Base-by-base conservation (phyloP, 2,888 invertebrate species). In the Coelopa pilipes region DNA sequence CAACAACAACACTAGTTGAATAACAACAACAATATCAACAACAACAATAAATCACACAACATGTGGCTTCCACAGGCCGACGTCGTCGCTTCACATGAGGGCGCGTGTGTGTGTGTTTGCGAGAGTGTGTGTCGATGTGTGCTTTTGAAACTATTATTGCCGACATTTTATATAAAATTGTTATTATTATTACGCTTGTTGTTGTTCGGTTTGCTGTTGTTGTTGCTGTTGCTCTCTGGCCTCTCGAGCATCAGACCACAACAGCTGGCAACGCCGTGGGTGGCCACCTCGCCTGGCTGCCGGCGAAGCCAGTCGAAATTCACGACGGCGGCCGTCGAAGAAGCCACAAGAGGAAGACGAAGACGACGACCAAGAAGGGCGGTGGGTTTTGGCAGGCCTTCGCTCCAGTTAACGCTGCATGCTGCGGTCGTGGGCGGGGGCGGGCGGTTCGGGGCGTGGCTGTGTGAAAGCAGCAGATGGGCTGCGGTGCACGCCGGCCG, bases 131-230 rank as follows among this genome's bases (percentile, higher is more conserved):
- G 13, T 62, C 62, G 45, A 62, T 63, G 46, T 46, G 46, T 19
- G 70, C 65, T 34, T 59, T 66, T 66, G 13, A 67, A 76, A 79
- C 57, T 78, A 81, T 79, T 78, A 81, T 78, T 79, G 79, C 81
- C 79, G 81, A 79, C 80, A 45, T 63, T 46, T 63, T 17, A 63
- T 63, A 45, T 12, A 17, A 45, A 45, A 5, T 63, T 45, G 15
- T 63, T 47, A 59, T 59, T 59, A 60, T 60, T 21, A 60, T 60
- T 60, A 24, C 24, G 13, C 3, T 15, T 0, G 60, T 60, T 60
- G 15, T 60, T 19, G 57, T 57, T 57, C 17, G 17, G 2, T 11
- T 57, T n/a, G 57, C 7, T 19, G 57, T 60, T 60, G 34, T 24
- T 60, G 21, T 34, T 24, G 60, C 24, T 21, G 21, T 60, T 60